Evolutionary conservation across 1,140 invertebrate species (phyloP).

Genomic region (Samia ricini): DNA sequence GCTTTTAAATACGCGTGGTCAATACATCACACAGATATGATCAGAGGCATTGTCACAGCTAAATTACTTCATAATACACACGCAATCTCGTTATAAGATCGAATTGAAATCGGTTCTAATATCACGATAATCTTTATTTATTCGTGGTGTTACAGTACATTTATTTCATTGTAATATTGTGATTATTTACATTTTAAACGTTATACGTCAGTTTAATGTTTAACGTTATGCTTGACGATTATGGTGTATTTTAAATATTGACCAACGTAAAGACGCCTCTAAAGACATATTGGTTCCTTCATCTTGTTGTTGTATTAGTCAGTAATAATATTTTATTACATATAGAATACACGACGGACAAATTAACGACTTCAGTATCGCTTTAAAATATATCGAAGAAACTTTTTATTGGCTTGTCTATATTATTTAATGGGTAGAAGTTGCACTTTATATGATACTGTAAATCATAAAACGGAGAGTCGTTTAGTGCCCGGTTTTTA

Average conservation of each 20-base stretch:
- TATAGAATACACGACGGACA: conserved; percentile 20
- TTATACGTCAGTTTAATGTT: too few species aligned
- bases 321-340: background rate
- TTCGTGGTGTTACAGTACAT: background rate
- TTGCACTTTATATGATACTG: conserved; percentile 7
- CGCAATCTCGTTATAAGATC: background rate
- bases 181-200: background rate
- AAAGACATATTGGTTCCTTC: background rate
- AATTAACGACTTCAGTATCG: conserved; percentile 18
- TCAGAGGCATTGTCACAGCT: conserved; percentile 25
- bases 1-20: conserved; percentile 30
- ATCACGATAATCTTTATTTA: background rate
- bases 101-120: background rate
- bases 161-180: background rate
- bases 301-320: background rate
- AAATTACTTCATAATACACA: conserved; percentile 7
- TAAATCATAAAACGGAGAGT: background rate
- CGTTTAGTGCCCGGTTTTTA: background rate
- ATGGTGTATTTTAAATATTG: background rate
- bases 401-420: conserved; percentile 23
- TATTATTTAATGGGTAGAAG: conserved; percentile 21
- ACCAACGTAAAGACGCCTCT: background rate
- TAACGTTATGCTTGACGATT: too few species aligned
- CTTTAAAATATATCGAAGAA: conserved; percentile 8
- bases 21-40: conserved; percentile 55